A percentile compares a stretch with the other conserved stretches of the same genome.
Conservation (phyloP, 2,888 invertebrate genomes). For the Archaeoteleia sp. region DNA sequence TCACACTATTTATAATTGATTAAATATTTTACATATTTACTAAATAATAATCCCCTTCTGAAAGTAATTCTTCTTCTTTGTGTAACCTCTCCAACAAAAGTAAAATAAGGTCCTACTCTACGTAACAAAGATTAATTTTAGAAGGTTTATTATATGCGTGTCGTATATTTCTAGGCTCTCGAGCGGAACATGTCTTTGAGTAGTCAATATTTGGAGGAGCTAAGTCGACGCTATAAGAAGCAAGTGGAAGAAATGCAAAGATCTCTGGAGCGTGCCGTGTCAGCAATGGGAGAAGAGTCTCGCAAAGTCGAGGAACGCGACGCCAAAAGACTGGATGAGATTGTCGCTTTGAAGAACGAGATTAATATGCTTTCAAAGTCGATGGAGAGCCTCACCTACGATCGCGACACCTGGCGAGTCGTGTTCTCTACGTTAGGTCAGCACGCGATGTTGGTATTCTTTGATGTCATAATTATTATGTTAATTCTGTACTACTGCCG, state of each 20-base stretch:
- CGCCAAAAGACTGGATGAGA: conserved; percentile 86
- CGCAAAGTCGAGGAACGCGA: conserved; percentile 84
- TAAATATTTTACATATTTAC: too few relatives aligned
- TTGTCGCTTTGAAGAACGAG: conserved; percentile 81
- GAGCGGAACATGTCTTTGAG: conserved; percentile 98
- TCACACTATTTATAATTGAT: too few relatives aligned
- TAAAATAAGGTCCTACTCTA: too few relatives aligned
- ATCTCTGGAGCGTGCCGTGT: conserved; percentile 86
- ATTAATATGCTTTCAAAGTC: conserved; percentile 79
- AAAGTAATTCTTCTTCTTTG: too few relatives aligned
- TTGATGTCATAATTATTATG: conserved; percentile 76
- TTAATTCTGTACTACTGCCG: conserved; percentile 77
- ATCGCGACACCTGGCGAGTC: conserved; percentile 81
- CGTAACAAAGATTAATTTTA: too few relatives aligned
- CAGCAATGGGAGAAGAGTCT: conserved; percentile 83
- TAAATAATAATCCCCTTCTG: too few relatives aligned
- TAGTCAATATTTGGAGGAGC: conserved; percentile 95
- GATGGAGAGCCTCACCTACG: conserved; percentile 79
- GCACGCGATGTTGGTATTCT: conserved; percentile 76
- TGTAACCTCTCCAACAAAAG: too few relatives aligned
- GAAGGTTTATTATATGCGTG: neutral
- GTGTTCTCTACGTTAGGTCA: conserved; percentile 78
- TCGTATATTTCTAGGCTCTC: conserved; percentile 80
- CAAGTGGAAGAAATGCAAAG: conserved; percentile 97
- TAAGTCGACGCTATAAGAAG: conserved; percentile 95